A percentile compares a stretch with the other conserved stretches of the same genome.
Conservation (phyloP, 2,888 invertebrate species). For the Carpatolechia fugitivella region DNA sequence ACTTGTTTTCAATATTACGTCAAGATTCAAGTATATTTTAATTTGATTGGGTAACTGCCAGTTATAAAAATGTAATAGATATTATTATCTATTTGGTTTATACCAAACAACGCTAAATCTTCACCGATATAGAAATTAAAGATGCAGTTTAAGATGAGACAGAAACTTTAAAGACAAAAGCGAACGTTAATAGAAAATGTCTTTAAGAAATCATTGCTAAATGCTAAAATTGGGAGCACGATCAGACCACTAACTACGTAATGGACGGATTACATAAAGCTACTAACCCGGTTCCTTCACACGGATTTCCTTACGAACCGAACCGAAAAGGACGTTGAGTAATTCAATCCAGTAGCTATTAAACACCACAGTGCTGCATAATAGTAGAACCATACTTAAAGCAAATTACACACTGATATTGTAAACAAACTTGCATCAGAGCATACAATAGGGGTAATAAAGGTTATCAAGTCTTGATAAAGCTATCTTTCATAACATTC, state of each 20-base stretch:
- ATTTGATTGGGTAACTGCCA: too few relatives aligned
- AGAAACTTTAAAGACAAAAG: too few relatives aligned
- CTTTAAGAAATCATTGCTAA: neutral
- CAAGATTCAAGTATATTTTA: too few relatives aligned
- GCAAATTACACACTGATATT: neutral
- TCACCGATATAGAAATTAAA: too few relatives aligned
- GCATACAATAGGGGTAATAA: neutral
- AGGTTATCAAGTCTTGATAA: conserved; percentile 1
- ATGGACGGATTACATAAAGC: conserved; percentile 40
- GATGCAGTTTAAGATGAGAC: too few relatives aligned
- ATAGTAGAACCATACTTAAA: neutral
- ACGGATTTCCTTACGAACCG: conserved; percentile 55
- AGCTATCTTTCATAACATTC: neutral
- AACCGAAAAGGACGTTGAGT: neutral
- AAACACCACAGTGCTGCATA: neutral
- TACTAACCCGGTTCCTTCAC: conserved; percentile 34
- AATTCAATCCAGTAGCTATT: neutral
- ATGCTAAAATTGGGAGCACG: neutral
- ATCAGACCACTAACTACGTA: neutral
- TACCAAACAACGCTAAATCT: too few relatives aligned
- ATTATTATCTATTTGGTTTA: too few relatives aligned
- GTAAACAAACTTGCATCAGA: neutral
- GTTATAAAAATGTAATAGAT: too few relatives aligned
- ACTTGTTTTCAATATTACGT: too few relatives aligned
- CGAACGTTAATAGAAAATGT: too few relatives aligned